phyloP scores from a whole-genome alignment of 2,888 invertebrate species.

The Drosophila melanocephala region DNA sequence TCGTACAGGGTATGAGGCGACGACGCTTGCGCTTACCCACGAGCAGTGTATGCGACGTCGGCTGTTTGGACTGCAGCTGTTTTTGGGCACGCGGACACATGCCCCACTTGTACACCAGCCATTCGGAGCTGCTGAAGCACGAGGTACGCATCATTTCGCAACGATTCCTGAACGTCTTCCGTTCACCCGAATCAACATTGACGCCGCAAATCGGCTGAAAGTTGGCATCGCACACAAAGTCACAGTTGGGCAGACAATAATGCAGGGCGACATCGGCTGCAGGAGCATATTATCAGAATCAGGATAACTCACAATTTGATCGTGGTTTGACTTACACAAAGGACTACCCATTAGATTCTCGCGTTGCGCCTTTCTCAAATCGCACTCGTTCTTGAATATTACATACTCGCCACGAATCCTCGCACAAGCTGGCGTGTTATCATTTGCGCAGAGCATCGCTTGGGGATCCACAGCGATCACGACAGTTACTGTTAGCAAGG shows the following conservation, averaged over 20 bases:
- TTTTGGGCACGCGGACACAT: slow-evolving; percentile 33
- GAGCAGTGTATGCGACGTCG: slow-evolving; percentile 25
- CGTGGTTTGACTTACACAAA: slow-evolving; percentile 46
- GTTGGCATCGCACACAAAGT: slow-evolving; percentile 52
- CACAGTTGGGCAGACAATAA: slow-evolving; percentile 62
- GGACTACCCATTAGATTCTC: slow-evolving; percentile 50
- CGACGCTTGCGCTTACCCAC: slow-evolving; percentile 39
- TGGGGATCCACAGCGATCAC: slow-evolving; percentile 23
- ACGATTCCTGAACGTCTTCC: slow-evolving; percentile 63
- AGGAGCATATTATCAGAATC: neutral
- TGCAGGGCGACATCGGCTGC: slow-evolving; percentile 58
- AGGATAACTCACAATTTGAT: neutral
- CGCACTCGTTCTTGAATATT: slow-evolving; percentile 75
- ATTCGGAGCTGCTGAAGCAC: slow-evolving; percentile 59
- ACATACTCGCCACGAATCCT: slow-evolving; percentile 58
- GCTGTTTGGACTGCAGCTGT: slow-evolving; percentile 17
- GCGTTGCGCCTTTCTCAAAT: slow-evolving; percentile 67
- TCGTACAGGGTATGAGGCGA: slow-evolving; percentile 71
- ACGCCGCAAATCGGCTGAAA: slow-evolving; percentile 66
- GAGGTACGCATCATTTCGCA: slow-evolving; percentile 69
- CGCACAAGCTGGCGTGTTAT: slow-evolving; percentile 71
- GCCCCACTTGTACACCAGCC: slow-evolving; percentile 59
- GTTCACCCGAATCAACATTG: slow-evolving; percentile 47
- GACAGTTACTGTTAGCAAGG: slow-evolving; percentile 3
- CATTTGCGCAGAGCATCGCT: slow-evolving; percentile 58